Conservation (phyloP, 37 sponge, comb jelly and placozoan species). For the Chondrosia reniformis region DNA sequence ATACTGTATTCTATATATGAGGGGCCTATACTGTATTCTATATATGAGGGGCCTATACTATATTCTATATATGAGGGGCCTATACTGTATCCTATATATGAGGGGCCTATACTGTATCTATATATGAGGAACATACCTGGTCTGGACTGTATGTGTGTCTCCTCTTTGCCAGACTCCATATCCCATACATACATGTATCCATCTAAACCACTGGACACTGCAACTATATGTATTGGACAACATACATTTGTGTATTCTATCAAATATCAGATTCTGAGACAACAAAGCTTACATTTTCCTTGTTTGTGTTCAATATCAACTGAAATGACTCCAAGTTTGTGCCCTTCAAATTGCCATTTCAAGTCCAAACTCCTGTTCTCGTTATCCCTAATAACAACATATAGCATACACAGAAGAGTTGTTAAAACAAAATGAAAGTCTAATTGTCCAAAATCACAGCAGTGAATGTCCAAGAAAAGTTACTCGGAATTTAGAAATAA, state of each 20-base stretch:
- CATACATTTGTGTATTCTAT: neutral
- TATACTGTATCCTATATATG: no score
- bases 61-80: no score
- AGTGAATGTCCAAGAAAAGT: no score
- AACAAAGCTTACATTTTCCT: slow-evolving; percentile 61
- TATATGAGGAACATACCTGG: no score
- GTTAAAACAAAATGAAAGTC: neutral
- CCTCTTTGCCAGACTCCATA: slow-evolving; percentile 73
- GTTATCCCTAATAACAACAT: slow-evolving; percentile 51
- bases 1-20: no score
- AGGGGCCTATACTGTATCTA: no score
- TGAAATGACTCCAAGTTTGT: slow-evolving; percentile 96
- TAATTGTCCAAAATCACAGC: neutral
- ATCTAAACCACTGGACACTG: slow-evolving; percentile 95
- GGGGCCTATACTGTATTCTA: no score
- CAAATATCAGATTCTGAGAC: no score
- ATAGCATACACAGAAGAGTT: neutral
- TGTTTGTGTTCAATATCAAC: slow-evolving; percentile 73
- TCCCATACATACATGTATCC: slow-evolving; percentile 90
- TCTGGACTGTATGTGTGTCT: slow-evolving; percentile 85
- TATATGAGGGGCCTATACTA: no score
- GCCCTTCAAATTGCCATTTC: slow-evolving; percentile 88
- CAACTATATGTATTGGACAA: slow-evolving; percentile 46
- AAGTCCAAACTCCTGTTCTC: slow-evolving; percentile 35
- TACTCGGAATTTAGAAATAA: no score